Evolutionary conservation across 2,888 invertebrate species (phyloP).

Genomic region (Homarus gammarus): DNA sequence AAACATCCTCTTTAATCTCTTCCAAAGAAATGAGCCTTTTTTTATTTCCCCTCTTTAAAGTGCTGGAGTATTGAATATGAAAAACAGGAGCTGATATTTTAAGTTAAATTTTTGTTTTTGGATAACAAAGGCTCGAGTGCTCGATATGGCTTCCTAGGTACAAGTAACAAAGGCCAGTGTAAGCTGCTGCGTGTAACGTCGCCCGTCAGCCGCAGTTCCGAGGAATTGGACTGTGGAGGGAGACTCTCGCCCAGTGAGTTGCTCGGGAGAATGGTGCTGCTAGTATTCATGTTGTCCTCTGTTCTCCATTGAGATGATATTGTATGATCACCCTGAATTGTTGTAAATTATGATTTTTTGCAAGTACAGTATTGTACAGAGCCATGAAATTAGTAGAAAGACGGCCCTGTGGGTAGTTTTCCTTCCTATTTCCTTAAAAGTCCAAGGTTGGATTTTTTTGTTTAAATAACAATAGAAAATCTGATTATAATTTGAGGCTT

Average conservation of each 20-base stretch:
- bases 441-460: not conserved
- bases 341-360: not conserved
- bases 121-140: conserved; percentile 52
- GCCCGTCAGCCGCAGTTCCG: conserved; percentile 69
- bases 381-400: not conserved
- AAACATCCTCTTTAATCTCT: not conserved
- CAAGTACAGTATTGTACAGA: not conserved
- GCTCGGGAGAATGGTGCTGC: conserved; percentile 34
- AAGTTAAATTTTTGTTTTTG: not conserved
- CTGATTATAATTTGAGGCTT: not conserved
- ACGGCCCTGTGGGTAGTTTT: not conserved
- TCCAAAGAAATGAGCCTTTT: not conserved
- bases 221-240: conserved; percentile 72
- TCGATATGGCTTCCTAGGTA: conserved; percentile 69
- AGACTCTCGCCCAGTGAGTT: conserved; percentile 73
- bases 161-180: conserved; percentile 68
- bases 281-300: conserved; percentile 47
- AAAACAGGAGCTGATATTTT: conserved; percentile 20
- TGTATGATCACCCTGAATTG: conserved; percentile 42
- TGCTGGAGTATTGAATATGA: conserved; percentile 12
- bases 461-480: not conserved
- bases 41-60: not conserved
- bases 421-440: not conserved
- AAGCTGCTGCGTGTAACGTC: conserved; percentile 69
- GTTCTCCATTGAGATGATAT: conserved; percentile 21